These are phyloP conservation scores for Caenorhabditis sp. DNA, from an alignment of 2,888 invertebrate species.

Conservation along the genomic window DNA sequence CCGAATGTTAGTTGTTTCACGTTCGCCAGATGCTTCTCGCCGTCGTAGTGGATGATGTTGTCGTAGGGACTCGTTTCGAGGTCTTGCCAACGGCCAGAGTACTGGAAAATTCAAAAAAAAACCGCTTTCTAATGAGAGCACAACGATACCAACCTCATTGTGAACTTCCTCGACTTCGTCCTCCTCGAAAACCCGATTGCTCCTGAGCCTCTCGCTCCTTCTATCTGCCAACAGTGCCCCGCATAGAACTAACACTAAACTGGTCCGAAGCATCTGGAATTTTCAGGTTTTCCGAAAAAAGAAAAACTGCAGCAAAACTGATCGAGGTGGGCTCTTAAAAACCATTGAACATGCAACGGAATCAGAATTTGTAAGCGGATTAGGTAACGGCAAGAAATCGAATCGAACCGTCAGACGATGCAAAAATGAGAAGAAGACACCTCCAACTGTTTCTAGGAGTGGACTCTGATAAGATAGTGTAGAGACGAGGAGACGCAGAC, in stretches of 20 bases:
- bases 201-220: conserved; percentile 15
- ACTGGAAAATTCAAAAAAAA: conserved; percentile 26
- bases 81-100: conserved; percentile 68
- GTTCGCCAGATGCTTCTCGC: conserved; percentile 76
- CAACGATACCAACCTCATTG: conserved; percentile 2
- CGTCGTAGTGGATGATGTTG: conserved; percentile 68
- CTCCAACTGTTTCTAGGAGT: conserved; percentile 3
- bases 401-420: conserved; percentile 1
- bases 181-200: conserved; percentile 43
- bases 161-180: background rate
- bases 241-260: background rate
- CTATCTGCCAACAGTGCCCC: background rate
- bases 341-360: conserved; percentile 33
- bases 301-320: background rate
- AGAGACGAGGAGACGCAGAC: conserved; percentile 34
- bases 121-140: background rate
- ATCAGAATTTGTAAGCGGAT: conserved; percentile 37
- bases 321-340: conserved; percentile 29
- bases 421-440: conserved; percentile 21
- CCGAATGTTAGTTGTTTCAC: conserved; percentile 81
- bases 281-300: background rate
- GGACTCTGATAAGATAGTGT: background rate
- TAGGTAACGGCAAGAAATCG: background rate
- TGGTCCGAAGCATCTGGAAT: background rate
- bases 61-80: conserved; percentile 67